phyloP scores from a whole-genome alignment of 2,888 invertebrate species.

The Erynnis tages region DNA sequence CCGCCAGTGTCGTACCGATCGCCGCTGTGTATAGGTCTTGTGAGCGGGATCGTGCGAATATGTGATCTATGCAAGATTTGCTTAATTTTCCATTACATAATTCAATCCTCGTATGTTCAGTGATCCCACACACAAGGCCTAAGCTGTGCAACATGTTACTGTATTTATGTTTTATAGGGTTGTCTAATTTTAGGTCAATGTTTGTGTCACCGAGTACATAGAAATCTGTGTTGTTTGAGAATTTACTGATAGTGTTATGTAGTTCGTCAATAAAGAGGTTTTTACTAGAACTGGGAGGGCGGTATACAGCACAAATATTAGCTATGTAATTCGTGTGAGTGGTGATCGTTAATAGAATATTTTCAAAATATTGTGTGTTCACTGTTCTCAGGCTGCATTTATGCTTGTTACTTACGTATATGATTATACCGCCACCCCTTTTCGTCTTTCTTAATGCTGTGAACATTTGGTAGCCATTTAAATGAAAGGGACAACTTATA shows the following conservation, averaged over 20 bases:
- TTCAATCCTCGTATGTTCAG: no score
- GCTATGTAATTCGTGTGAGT: neutral
- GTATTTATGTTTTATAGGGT: no score
- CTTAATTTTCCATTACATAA: no score
- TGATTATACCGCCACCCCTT: neutral
- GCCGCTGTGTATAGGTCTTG: slow-evolving; percentile 27
- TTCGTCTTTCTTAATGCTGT: neutral
- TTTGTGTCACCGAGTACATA: no score
- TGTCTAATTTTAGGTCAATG: no score
- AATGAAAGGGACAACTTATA: neutral
- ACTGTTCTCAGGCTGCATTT: neutral
- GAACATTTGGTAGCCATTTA: neutral
- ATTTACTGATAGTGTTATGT: no score
- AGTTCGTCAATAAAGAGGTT: no score
- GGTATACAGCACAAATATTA: no score
- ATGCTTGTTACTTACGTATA: neutral
- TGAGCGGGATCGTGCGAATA: slow-evolving; percentile 27
- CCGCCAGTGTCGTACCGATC: slow-evolving; percentile 28
- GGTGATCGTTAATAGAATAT: neutral
- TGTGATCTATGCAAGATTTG: slow-evolving; percentile 12
- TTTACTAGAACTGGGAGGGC: no score
- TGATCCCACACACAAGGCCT: no score
- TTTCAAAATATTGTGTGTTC: neutral
- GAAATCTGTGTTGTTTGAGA: no score
- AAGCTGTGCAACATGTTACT: no score